Base-by-base conservation (phyloP, 2,888 invertebrate species). In the Lasiommata megera region DNA sequence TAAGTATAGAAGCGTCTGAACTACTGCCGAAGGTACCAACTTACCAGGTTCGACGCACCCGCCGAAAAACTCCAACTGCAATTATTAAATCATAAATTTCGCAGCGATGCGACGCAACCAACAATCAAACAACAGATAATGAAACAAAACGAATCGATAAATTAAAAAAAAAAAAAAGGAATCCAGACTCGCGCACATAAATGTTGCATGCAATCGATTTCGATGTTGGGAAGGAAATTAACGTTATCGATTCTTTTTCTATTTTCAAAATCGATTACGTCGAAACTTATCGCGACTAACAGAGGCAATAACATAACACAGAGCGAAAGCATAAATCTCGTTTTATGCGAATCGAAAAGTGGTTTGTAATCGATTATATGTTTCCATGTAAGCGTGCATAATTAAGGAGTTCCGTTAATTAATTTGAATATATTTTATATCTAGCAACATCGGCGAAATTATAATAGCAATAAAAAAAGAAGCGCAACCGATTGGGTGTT, bases 91-190 rank as follows among this genome's bases (percentile, higher is more conserved):
- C 87, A 88, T 89, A 89, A 88, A 89, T 88, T 84, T 82, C 77
- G 75, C 81, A 81, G 81, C 84, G 86, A 82, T 82, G 73, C 80
- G 73, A 76, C 79, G 80, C 80, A 88, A 86, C 88, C 86, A 80
- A 88, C 88, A 88, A 89, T 88, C 88, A 88, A 80, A 84, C 81
- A 77, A 78, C 81, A 82, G 82, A 88, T 84, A 86, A 86, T 84
- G 81, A 81, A 84, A 87, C 83, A 84, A 83, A 86, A 84, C 77
- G 81, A 83, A 82, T 80, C 78, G 79, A 77, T 71, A 73, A 67
- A 71, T 12, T n/a, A n/a, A n/a, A n/a, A 67, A 70, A 72, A 68
- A 71, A 48, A 69, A 70, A 65, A 70, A 5, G 23, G 55, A 65
- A 67, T 69, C 72, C 68, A 72, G 66, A 65, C 74, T 73, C 71